A percentile compares a stretch with the other conserved stretches of the same genome.
Conservation (phyloP, 64 coral and sea anemone genomes). For the Montipora foliosa region DNA sequence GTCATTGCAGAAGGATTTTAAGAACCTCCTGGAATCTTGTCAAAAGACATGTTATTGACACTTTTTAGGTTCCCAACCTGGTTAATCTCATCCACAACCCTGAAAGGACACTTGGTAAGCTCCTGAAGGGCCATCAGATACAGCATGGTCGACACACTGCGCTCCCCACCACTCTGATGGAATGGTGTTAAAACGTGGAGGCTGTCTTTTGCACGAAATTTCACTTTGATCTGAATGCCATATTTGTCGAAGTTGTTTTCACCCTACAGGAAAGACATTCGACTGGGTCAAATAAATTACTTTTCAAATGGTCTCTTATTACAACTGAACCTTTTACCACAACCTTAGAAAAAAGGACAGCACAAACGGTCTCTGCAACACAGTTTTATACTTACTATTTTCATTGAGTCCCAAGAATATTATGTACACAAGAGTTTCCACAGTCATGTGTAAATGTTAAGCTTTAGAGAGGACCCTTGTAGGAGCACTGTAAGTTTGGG, state of each 20-base stretch:
- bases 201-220: conserved; percentile 96
- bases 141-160: conserved; percentile 95
- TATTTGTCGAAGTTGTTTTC: conserved; percentile 97
- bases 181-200: conserved; percentile 91
- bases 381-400: too few species aligned
- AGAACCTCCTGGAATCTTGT: background rate
- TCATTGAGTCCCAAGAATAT: too few species aligned
- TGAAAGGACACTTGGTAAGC: conserved; percentile 92
- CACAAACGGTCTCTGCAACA: too few species aligned
- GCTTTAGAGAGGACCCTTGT: too few species aligned
- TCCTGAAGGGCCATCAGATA: conserved; percentile 97
- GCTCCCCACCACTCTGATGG: conserved; percentile 98
- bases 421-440: too few species aligned
- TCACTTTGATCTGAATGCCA: conserved; percentile 97
- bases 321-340: too few species aligned
- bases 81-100: conserved; percentile 99
- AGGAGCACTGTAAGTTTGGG: too few species aligned
- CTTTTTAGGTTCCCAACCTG: conserved; percentile 55
- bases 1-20: too few species aligned
- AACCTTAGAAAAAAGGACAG: too few species aligned
- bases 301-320: too few species aligned
- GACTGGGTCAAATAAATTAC: background rate
- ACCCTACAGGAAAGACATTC: conserved; percentile 35
- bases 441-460: too few species aligned
- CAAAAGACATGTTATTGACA: background rate